A percentile compares a stretch with the other conserved stretches of the same genome.
Conservation (phyloP, 1,140 invertebrate species). For the Procambarus virginalis region DNA sequence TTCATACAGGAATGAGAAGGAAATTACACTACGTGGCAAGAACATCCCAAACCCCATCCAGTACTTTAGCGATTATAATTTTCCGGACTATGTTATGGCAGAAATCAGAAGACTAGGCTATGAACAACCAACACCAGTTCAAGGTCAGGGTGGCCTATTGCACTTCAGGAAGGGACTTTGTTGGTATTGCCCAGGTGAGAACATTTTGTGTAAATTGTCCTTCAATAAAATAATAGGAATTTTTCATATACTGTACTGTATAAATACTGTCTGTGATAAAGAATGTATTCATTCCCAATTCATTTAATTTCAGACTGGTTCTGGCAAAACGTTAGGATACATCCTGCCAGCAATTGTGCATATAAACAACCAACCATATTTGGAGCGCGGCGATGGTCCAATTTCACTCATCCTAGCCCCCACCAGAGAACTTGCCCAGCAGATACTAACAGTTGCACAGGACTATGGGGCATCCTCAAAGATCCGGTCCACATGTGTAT, state of each 20-base stretch:
- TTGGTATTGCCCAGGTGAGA: slow-evolving; percentile 88
- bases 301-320: slow-evolving; percentile 58
- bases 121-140: slow-evolving; percentile 77
- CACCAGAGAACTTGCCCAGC: slow-evolving; percentile 95
- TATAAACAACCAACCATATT: slow-evolving; percentile 89
- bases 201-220: no score
- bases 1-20: slow-evolving; percentile 66
- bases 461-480: slow-evolving; percentile 91
- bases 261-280: no score
- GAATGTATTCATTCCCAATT: not conserved
- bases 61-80: slow-evolving; percentile 76
- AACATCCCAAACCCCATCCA: slow-evolving; percentile 76
- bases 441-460: slow-evolving; percentile 93
- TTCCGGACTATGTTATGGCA: slow-evolving; percentile 74
- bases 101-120: slow-evolving; percentile 73
- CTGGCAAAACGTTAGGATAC: slow-evolving; percentile 74
- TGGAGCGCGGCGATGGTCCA: slow-evolving; percentile 89
- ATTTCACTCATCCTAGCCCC: slow-evolving; percentile 94
- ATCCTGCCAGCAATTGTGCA: slow-evolving; percentile 87
- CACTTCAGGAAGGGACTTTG: slow-evolving; percentile 78
- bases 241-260: no score
- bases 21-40: slow-evolving; percentile 74
- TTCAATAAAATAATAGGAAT: no score
- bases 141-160: slow-evolving; percentile 78
- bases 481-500: slow-evolving; percentile 93